Evolutionary conservation across 2,113 vertebrate genomes (phyloP), one percentile per base, ranked within the genome.

Genomic region (Empidonax traillii): DNA sequence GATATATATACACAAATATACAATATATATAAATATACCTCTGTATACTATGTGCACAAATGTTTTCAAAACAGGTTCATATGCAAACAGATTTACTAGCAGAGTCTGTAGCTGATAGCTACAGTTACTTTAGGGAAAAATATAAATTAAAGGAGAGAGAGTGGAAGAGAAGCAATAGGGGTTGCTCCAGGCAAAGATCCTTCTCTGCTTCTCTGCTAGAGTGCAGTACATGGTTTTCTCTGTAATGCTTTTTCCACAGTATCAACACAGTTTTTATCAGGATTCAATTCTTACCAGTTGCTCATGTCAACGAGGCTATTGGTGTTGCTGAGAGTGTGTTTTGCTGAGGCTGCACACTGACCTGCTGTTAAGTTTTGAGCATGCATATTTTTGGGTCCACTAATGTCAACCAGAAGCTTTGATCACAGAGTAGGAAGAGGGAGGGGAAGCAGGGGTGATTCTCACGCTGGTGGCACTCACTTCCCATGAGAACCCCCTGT

Each of bases 401-500:
- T 94, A 76, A 90, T 46, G 46, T 31, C 4, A 19, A 56, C 35
- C 90, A 94, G 90, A 87, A 85, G 14, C 10, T 85, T 91, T 85
- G 74, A 61, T 71, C 58, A 49, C 11, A n/a, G 71, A 2, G 33
- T 53, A 52, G 85, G 53, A 79, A 47, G 65, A 90, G 53, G 82
- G 91, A 87, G 66, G 61, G 92, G 35, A 82, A 49, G 73, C 65
- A 79, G 53, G 56, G 41, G 51, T 14, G 62, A 49, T 91, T 95
- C 92, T 89, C 95, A 96, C 22, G n/a, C 78, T 85, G 74, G 67
- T 61, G 78, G 82, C 66, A 72, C n/a, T 12, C 44, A 3, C 88
- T 97, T 95, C 95, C 74, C 94, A 95, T 3, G 96, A 73, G 94
- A 97, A 97, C 37, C 31, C 47, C 39, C 69, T 7, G 9, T 13